phyloP scores from a whole-genome alignment of 2,797 vertebrate genomes.

The Threskiornis aethiopicus region DNA sequence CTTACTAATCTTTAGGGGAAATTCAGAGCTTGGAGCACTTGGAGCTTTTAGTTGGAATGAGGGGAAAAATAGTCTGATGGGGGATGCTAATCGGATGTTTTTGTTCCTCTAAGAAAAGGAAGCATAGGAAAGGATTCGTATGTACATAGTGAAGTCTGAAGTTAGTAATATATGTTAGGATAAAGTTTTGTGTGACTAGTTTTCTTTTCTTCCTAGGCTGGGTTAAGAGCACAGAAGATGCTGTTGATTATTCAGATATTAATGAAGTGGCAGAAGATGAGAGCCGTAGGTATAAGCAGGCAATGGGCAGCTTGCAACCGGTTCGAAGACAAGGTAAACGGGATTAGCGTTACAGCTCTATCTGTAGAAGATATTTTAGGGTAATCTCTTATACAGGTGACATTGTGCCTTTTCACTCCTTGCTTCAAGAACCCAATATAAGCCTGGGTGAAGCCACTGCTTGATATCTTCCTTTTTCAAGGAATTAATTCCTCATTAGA shows the following conservation, averaged over 20 bases:
- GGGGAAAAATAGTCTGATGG: not conserved
- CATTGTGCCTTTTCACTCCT: not conserved
- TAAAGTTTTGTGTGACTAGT: not conserved
- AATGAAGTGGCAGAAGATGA: conserved; percentile 97
- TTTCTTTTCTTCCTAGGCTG: conserved; percentile 80
- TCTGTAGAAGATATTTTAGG: not conserved
- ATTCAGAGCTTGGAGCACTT: not conserved
- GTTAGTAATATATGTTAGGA: not conserved
- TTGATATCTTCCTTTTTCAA: not conserved
- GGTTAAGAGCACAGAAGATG: conserved; percentile 96
- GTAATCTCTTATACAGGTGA: not conserved
- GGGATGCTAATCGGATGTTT: not conserved
- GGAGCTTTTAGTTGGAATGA: not conserved
- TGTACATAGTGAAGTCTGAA: not conserved
- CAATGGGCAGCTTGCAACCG: conserved; percentile 89
- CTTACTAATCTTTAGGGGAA: not conserved
- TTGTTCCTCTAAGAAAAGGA: not conserved
- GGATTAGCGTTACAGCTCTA: not conserved
- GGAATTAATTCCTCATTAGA: not conserved
- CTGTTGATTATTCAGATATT: conserved; percentile 98
- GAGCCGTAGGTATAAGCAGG: conserved; percentile 91
- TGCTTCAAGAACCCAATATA: not conserved
- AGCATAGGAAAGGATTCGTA: not conserved
- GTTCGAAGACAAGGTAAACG: conserved; percentile 82
- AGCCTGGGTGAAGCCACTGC: not conserved